Evolutionary conservation across 1,140 invertebrate genomes (phyloP), one percentile per base, ranked within the genome.

Genomic region (Paracyclopina nana): DNA sequence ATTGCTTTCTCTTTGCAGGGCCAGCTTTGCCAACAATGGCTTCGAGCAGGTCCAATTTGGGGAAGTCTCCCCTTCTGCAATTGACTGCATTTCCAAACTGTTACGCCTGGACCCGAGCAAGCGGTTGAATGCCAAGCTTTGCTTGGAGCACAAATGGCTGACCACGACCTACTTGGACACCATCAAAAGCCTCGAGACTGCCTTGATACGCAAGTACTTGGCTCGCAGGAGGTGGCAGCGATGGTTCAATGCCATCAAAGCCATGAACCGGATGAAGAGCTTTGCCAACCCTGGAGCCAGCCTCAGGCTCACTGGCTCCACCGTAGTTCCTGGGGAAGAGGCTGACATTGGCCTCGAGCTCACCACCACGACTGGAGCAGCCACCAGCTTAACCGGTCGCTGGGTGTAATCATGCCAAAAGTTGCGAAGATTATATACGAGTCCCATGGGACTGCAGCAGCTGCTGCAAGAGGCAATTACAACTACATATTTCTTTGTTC

Each of bases 191-290:
- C 28, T 48, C 12, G 45, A 48, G 16, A 48, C 45, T 14, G 30
- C 45, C 4, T 48, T 24, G 45, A 48, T 48, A 28, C 27, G 45
- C 25, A 48, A 48, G 16, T 48, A 48, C 25, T 30, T 48, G 45
- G 45, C 45, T 16, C 25, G 28, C 16, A 11, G 45, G 4, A 11
- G 45, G 30, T 48, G 45, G 45, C 45, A 48, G n/a, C 45, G 45
- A 4, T 48, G 45, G 45, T 48, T 28, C 25, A 48, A 48, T 20
- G 22, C 45, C 9, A 28, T 48, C 22, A 26, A 29, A 3, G 45
- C 45, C 12, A 48, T 48, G 45, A 48, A 48, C 22, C 16, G 45
- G 3, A 38, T 38, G 34, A n/a, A 38, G 20, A n/a, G 34, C 2
- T 38, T 38, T n/a, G n/a, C n/a, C n/a, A n/a, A n/a, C n/a, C n/a